Evolutionary conservation across 2,888 invertebrate species (phyloP).

Genomic region (Phymatocera aterrima): DNA sequence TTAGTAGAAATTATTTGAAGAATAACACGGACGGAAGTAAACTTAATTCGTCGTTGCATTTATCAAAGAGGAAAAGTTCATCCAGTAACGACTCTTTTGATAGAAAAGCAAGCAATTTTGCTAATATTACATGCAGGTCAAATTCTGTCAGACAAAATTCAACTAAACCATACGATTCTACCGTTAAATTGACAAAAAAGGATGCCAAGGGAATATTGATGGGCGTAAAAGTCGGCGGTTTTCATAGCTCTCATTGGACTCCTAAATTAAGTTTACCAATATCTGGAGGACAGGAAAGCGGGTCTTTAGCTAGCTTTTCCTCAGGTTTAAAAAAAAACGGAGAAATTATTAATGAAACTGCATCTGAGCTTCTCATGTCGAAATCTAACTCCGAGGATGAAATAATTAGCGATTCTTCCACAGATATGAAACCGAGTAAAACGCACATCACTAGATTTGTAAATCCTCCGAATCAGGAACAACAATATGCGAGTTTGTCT

Average conservation of each 20-base stretch:
- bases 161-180: neutral
- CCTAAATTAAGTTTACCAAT: conserved; percentile 50
- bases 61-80: neutral
- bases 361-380: conserved; percentile 7
- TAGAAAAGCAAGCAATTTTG: conserved; percentile 1
- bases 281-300: conserved; percentile 48
- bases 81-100: conserved; percentile 28
- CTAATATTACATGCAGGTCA: neutral
- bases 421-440: conserved; percentile 49
- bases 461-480: conserved; percentile 43
- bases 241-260: conserved; percentile 55
- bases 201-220: conserved; percentile 58
- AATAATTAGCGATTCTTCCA: conserved; percentile 45
- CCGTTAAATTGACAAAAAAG: conserved; percentile 45
- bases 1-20: neutral
- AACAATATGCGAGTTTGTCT: conserved; percentile 55
- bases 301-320: neutral
- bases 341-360: conserved; percentile 17
- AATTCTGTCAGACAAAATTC: neutral
- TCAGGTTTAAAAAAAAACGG: neutral
- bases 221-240: conserved; percentile 54
- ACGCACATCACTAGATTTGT: conserved; percentile 55
- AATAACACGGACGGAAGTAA: neutral
- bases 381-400: conserved; percentile 46
- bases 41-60: neutral